Evolutionary conservation across 2,797 vertebrate genomes (phyloP).

Genomic region (Leptoclinus maculatus): DNA sequence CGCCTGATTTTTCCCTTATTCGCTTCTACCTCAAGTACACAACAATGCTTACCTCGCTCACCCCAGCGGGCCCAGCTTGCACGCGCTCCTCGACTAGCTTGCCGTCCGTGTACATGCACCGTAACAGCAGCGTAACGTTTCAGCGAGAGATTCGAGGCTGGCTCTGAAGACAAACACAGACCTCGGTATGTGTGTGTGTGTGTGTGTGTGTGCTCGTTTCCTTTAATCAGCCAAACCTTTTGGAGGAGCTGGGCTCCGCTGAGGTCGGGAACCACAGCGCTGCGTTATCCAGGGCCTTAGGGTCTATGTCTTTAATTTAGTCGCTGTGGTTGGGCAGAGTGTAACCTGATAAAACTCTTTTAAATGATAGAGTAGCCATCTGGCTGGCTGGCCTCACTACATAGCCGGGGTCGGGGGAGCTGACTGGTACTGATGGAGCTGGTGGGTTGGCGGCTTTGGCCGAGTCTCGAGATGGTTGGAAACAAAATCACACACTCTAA

Average conservation of each 20-base stretch:
- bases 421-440: constrained; percentile 68
- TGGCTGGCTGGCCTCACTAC: constrained; percentile 70
- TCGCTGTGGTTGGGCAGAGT: constrained; percentile 75
- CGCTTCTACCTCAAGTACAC: constrained; percentile 40
- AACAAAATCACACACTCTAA: constrained; percentile 55
- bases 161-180: constrained; percentile 73
- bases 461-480: constrained; percentile 64
- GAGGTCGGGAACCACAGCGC: constrained; percentile 70
- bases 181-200: constrained; percentile 23
- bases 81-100: background rate
- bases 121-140: constrained; percentile 64
- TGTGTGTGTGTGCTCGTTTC: constrained; percentile 61
- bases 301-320: constrained; percentile 84
- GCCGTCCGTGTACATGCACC: constrained; percentile 36
- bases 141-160: constrained; percentile 52
- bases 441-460: constrained; percentile 69
- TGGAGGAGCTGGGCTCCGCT: constrained; percentile 69
- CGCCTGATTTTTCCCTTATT: constrained; percentile 57
- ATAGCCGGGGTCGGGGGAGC: constrained; percentile 68
- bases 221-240: constrained; percentile 74
- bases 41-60: constrained; percentile 36
- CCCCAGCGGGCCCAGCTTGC: constrained; percentile 26
- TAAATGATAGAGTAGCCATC: constrained; percentile 86
- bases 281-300: constrained; percentile 71
- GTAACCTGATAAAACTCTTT: constrained; percentile 86